Evolutionary conservation across 2,113 vertebrate genomes (phyloP).

Genomic region (crab-eating macaque (Macaca fascicularis)): T2T-MFA8v1.1 NC_088390.1:82410501-82411000

Average conservation of each 20-base stretch:
- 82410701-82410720: accelerated
- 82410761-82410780: not conserved
- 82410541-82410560: slow-evolving; percentile 85
- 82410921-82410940: no score
- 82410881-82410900: not conserved
- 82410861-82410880: not conserved
- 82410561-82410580: slow-evolving; percentile 84
- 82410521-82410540: slow-evolving; percentile 88
- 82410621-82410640: slow-evolving; percentile 94
- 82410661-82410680: slow-evolving; percentile 90
- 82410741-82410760: not conserved
- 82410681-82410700: slow-evolving; percentile 84
- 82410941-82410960: no score
- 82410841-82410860: not conserved
- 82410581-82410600: slow-evolving; percentile 85
- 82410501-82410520: not conserved
- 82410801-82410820: not conserved
- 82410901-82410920: no score
- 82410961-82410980: no score
- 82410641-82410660: slow-evolving; percentile 90
- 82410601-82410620: slow-evolving; percentile 86
- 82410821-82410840: not conserved
- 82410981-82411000: no score
- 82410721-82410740: not conserved
- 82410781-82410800: not conserved